These are phyloP conservation scores for Plutomurus gul DNA, from an alignment of 1,140 invertebrate species.

Conservation along the genomic window DNA sequence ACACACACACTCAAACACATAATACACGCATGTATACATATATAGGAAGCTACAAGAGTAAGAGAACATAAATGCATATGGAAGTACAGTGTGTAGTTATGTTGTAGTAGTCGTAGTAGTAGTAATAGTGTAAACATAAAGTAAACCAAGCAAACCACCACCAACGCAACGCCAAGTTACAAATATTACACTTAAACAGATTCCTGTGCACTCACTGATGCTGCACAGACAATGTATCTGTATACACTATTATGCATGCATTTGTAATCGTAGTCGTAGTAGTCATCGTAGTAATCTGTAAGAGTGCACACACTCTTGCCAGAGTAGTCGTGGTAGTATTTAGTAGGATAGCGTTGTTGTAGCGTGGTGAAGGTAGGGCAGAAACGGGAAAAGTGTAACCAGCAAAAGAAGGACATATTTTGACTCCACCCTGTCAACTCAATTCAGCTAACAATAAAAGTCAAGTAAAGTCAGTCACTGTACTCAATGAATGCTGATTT, in stretches of 20 bases:
- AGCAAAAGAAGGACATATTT: conserved; percentile 27
- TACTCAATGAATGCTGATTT: conserved; percentile 17
- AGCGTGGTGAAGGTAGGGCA: background rate
- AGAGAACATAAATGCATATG: too few species aligned
- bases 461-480: background rate
- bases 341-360: background rate
- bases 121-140: conserved; percentile 20
- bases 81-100: too few species aligned
- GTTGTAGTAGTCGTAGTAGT: too few species aligned
- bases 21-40: too few species aligned
- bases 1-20: too few species aligned
- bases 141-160: conserved; percentile 23
- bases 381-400: conserved; percentile 1
- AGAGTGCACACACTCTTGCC: too few species aligned
- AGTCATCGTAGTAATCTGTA: too few species aligned
- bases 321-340: too few species aligned
- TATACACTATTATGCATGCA: background rate
- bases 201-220: background rate
- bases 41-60: too few species aligned
- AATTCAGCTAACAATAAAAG: conserved; percentile 25
- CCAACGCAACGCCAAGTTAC: background rate
- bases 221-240: background rate
- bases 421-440: conserved; percentile 27
- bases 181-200: conserved; percentile 15
- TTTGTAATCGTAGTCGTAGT: background rate